These are phyloP conservation scores for Sus scrofa DNA, from an alignment of 2,113 vertebrate genomes.

Conservation along the genomic window DNA sequence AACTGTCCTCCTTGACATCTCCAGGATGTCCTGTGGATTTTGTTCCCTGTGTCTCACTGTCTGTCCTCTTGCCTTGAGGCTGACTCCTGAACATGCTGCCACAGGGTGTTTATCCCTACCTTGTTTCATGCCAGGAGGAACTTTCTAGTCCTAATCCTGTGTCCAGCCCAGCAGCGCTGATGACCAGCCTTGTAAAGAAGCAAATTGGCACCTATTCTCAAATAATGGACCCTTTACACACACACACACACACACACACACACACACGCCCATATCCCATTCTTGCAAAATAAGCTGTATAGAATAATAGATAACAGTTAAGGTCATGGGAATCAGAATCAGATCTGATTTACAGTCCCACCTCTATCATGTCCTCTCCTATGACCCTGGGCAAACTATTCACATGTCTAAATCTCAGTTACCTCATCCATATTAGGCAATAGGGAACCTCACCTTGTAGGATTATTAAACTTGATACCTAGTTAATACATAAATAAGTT, in stretches of 20 bases:
- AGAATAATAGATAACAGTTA: background rate
- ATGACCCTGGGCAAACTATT: background rate
- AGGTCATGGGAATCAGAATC: background rate
- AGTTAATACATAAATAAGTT: conserved; percentile 3
- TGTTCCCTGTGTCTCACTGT: background rate
- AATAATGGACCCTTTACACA: background rate
- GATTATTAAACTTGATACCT: background rate
- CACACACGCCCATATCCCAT: background rate
- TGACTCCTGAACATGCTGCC: background rate
- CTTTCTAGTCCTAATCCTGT: background rate
- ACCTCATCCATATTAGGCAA: background rate
- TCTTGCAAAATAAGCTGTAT: background rate
- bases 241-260: background rate
- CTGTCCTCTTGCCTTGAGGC: background rate
- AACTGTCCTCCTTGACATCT: background rate
- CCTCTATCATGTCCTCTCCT: background rate
- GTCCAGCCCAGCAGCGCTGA: background rate
- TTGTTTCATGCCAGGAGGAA: background rate
- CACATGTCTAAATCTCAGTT: background rate
- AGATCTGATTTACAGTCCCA: background rate
- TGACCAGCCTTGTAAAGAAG: background rate
- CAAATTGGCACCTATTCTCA: background rate
- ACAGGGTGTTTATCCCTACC: background rate
- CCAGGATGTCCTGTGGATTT: background rate
- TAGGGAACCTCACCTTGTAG: background rate